Conservation (phyloP, 1,140 invertebrate genomes). For the Carposina sasakii region DNA sequence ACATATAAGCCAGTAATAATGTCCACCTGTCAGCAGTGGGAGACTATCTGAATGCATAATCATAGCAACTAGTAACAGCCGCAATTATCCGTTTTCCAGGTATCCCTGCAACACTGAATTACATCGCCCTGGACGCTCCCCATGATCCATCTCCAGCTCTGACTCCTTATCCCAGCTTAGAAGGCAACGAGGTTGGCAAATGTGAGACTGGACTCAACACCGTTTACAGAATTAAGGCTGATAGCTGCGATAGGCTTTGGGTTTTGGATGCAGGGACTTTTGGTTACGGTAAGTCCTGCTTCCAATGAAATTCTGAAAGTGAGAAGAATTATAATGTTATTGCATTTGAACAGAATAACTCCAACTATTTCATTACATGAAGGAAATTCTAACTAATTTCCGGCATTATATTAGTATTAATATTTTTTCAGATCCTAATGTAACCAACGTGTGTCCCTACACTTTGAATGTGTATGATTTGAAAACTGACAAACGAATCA, state of each 20-base stretch:
- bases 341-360: too few relatives aligned
- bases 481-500: conserved; percentile 79
- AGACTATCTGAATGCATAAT: too few relatives aligned
- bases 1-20: too few relatives aligned
- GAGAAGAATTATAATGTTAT: too few relatives aligned
- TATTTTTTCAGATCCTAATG: conserved; percentile 51
- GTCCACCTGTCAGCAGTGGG: too few relatives aligned
- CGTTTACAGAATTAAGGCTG: conserved; percentile 82
- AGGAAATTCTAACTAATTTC: too few relatives aligned
- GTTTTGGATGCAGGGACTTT: conserved; percentile 87
- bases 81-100: conserved; percentile 73
- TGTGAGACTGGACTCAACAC: conserved; percentile 83
- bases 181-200: conserved; percentile 81
- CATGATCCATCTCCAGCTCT: conserved; percentile 79
- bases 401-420: conserved; percentile 4
- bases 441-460: conserved; percentile 81
- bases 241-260: conserved; percentile 85
- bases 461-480: conserved; percentile 84
- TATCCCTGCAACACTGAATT: conserved; percentile 86
- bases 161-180: conserved; percentile 84
- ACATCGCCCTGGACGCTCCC: conserved; percentile 78
- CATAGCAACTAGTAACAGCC: too few relatives aligned
- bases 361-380: too few relatives aligned
- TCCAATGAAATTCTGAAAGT: not conserved
- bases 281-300: conserved; percentile 80